Base-by-base conservation (phyloP, 2,113 vertebrate genomes). In the Mormyrus iriodes region DNA sequence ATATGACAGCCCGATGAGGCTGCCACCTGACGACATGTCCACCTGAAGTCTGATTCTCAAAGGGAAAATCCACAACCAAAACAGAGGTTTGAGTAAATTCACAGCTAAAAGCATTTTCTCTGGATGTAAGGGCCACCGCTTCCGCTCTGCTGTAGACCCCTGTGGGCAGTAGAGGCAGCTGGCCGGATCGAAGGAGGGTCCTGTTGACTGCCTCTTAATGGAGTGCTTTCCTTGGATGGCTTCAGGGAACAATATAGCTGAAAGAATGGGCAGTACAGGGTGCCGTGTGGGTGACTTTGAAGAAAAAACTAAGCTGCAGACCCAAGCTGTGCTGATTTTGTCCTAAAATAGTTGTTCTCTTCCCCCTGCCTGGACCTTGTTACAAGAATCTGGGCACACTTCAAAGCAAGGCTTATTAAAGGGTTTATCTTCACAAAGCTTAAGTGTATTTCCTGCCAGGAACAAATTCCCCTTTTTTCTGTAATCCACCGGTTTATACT, bases 391-490 rank as follows among this genome's bases (percentile, higher is more conserved):
- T 19, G 46, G 85, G 24, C 44, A 13, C 12, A 19, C 4, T 53
- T 31, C n/a, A 86, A 86, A 86, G 48, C 31, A 12, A 5, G 27
- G 52, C 35, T 87, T 87, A 58, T 58, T n/a, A 49, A 85, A 85
- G 24, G 82, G 46, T 85, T 53, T 86, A 52, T n/a, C 85, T 35
- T 31, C n/a, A 52, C 85, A 31, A 52, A 86, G 85, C 85, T 86
- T 87, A 55, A 21, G 31, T 44, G 53, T 35, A 52, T 51, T 86
- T 87, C 13, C 27, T 61, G 86, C 27, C 31, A 61, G 46, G 42
- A 17, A 1, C 27, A 48, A 52, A 86, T 53, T 35, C 19, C 12
- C 24, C 9, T 5, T 27, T 19, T 53, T 79, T 19, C 51, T 44
- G 21, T 87, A 87, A 58, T 87, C 53, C 86, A 1, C 39, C 4